These are phyloP conservation scores for Polypedilum vanderplanki DNA, from an alignment of 1,140 invertebrate genomes.

Conservation along the genomic window DNA sequence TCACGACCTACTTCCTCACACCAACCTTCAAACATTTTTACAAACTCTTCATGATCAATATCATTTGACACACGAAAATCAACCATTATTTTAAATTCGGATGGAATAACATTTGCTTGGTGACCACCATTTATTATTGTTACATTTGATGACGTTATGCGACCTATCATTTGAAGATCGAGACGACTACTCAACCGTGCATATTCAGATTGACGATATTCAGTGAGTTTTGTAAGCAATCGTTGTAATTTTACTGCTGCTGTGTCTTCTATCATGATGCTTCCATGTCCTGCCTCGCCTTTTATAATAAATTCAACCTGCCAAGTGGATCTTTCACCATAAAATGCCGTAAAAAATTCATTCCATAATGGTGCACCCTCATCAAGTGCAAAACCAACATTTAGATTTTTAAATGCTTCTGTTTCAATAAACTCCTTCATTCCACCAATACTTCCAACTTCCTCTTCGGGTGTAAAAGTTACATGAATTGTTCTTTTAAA, in stretches of 20 bases:
- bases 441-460: slow-evolving; percentile 62
- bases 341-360: slow-evolving; percentile 61
- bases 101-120: slow-evolving; percentile 80
- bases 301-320: slow-evolving; percentile 54
- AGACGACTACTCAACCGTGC: slow-evolving; percentile 52
- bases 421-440: slow-evolving; percentile 63
- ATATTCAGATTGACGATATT: slow-evolving; percentile 58
- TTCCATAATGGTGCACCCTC: slow-evolving; percentile 63
- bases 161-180: slow-evolving; percentile 58
- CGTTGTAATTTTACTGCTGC: slow-evolving; percentile 66
- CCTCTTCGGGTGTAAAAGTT: slow-evolving; percentile 64
- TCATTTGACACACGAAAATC: slow-evolving; percentile 69
- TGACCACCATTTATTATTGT: slow-evolving; percentile 75
- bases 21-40: slow-evolving; percentile 54
- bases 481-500: slow-evolving; percentile 50
- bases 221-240: slow-evolving; percentile 67
- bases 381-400: slow-evolving; percentile 72
- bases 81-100: slow-evolving; percentile 63
- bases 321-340: slow-evolving; percentile 66
- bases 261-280: slow-evolving; percentile 64
- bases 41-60: slow-evolving; percentile 59
- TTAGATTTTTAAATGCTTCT: slow-evolving; percentile 60
- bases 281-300: slow-evolving; percentile 78
- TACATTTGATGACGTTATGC: slow-evolving; percentile 78
- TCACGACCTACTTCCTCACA: slow-evolving; percentile 54